These are phyloP conservation scores for Trachelus stipa DNA, from an alignment of 2,888 invertebrate species.

Conservation along the genomic window DNA sequence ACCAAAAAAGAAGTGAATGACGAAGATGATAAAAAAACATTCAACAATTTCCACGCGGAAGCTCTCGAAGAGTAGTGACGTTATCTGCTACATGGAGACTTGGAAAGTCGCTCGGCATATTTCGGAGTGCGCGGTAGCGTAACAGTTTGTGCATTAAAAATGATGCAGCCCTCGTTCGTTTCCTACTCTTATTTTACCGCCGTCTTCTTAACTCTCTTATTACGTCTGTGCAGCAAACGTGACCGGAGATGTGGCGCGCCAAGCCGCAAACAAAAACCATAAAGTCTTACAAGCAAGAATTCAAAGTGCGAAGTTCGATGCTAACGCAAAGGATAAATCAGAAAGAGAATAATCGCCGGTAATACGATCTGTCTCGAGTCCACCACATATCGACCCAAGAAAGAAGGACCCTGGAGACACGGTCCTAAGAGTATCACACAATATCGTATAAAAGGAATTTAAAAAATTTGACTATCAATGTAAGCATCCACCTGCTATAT, in stretches of 20 bases:
- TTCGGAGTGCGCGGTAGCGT: background rate
- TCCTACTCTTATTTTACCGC: background rate
- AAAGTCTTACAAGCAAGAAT: background rate
- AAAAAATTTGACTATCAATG: background rate
- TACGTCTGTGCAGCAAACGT: slow-evolving; percentile 1
- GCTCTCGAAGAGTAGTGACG: background rate
- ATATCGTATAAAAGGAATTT: background rate
- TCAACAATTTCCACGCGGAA: background rate
- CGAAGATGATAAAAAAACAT: background rate
- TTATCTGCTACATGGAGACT: background rate
- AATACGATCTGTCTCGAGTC: background rate
- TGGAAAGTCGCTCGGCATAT: background rate
- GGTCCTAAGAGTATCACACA: background rate
- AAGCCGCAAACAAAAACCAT: slow-evolving; percentile 2
- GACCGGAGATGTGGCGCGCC: background rate
- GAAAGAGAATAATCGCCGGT: background rate
- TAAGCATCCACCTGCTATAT: background rate
- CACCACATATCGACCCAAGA: background rate
- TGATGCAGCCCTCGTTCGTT: background rate
- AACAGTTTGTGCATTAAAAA: background rate
- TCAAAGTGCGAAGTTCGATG: background rate
- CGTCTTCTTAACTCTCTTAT: background rate
- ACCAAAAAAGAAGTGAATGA: background rate
- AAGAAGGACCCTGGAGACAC: background rate
- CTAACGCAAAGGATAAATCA: background rate